Evolutionary conservation across 2,113 vertebrate genomes (phyloP), one percentile per base, ranked within the genome.

Genomic region (Tautogolabrus adspersus): DNA sequence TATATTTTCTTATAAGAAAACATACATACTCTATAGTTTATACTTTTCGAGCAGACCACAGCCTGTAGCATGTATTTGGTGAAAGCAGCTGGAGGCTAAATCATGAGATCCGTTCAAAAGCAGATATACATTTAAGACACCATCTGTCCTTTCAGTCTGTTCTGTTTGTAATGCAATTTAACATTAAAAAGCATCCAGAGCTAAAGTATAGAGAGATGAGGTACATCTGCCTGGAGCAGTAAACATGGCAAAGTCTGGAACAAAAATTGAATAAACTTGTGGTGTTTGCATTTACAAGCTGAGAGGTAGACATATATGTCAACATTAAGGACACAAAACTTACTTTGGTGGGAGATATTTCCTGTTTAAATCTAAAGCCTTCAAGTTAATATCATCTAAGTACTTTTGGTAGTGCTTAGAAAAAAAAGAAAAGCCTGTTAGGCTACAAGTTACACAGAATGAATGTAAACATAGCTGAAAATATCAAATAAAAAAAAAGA

Each of bases 141-240:
- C 83, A 82, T 86, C 83, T 87, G 82, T 67, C 57, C 37, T 65
- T 42, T 66, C 64, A 30, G 56, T 57, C 22, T 72, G 69, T 66
- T 75, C 1, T 13, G 23, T 42, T 75, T 64, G 47, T 73, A 83
- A 85, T 73, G 70, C 54, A 75, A 69, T 83, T 72, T 72, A 63
- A 80, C 54, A 56, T 6, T 72, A 44, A 80, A 44, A 77, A 68
- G 21, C 64, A 40, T 60, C 56, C 1, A 64, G 54, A 80, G 49
- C 22, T 18, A 30, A 72, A 46, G 63, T 51, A 49, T 18, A 63
- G 16, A 65, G 34, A 46, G 40, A 72, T 63, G 40, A 34, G 55
- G 73, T 58, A 56, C 47, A 72, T 66, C 47, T 40, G 76, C 67
- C 80, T 63, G 3, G 6, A 68, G 76, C 76, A 4, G 70, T 30